Base-by-base conservation (phyloP, 2,113 vertebrate species). In the Pimephales promelas region DNA sequence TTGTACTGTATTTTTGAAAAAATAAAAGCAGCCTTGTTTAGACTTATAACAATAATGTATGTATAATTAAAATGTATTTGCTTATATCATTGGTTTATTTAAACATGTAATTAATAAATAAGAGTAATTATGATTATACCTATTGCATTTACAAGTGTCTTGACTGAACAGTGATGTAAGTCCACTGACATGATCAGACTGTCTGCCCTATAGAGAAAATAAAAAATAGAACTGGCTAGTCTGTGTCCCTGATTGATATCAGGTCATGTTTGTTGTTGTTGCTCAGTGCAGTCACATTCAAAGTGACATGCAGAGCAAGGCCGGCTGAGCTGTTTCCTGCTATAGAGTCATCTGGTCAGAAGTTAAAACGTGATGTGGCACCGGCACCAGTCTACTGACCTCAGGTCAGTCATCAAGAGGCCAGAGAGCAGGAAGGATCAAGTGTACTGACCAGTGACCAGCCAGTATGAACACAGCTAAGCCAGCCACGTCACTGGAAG, bases 221-320 rank as follows among this genome's bases (percentile, higher is more conserved):
- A n/a, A 36, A 54, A 20, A 36, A 56, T 36, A 24, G 24, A 66
- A 34, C 40, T n/a, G 26, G 57, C 59, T 43, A 28, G 34, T 45
- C 34, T 57, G 75, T 47, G 77, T 64, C 24, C n/a, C 45, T 70
- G 64, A 52, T 36, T 24, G 43, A 68, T 52, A 56, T 70, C 64
- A 34, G 79, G 79, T 70, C 79, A 81, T 56, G 64, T 31, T 70
- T 81, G 64, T 31, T 79, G 59, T 28, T 66, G 77, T 54, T 36
- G 26, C 62, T 95, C 96, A 98, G 88, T 66, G 64, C 79, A 66
- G 64, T 57, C n/a, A 14, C 11, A 84, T 66, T 81, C 77, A 49
- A 40, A 20, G 18, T 16, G 40, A 71, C 22, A 77, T 36, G 34
- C 26, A 57, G 18, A 57, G 49, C 52, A 52, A 40, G 47, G 47